Evolutionary conservation across 2,113 vertebrate species (phyloP), one percentile per base, ranked within the genome.

Genomic region (human (Homo sapiens)): DNA sequence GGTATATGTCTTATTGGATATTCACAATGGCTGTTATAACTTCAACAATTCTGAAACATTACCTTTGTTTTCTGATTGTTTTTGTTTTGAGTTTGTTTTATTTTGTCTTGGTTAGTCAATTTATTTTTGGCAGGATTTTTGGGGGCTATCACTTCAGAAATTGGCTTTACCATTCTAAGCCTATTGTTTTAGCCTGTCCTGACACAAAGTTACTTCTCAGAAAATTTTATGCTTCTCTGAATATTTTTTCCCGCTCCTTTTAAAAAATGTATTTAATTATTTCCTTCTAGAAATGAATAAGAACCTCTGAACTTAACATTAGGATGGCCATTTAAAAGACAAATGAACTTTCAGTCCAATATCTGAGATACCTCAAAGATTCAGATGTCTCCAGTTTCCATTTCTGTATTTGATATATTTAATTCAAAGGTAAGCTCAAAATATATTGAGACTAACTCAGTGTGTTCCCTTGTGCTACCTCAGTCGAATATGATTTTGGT

Each of bases 231-330:
- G 61, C 9, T 90, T 87, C 72, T 45, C 40, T 35, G n/a, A 30
- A 72, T 57, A 72, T 68, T 35, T 92, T 89, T 92, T 55, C 68
- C 57, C 92, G 32, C 16, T 66, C 25, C 18, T 83, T 81, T 92
- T n/a, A 50, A 45, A 73, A 45, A 55, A 6, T 79, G 14, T 48
- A 84, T 81, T 93, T 82, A 78, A 93, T 64, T 78, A 87, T 68
- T 78, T 91, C 61, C 80, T 89, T 38, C 57, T 86, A 92, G 83
- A 96, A 85, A 89, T 38, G 89, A 81, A 81, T 22, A 61, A 93
- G 45, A 66, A 88, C 25, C 76, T 90, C 66, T 57, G 64, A 80
- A 32, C 64, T 82, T 50, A 76, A 64, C 11, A 68, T 59, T 35
- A 83, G 40, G 48, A 70, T 50, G 52, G 52, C 22, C 52, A 38